phyloP scores from a whole-genome alignment of 2,113 vertebrate species.

The Trichomycterus rosablanca region DNA sequence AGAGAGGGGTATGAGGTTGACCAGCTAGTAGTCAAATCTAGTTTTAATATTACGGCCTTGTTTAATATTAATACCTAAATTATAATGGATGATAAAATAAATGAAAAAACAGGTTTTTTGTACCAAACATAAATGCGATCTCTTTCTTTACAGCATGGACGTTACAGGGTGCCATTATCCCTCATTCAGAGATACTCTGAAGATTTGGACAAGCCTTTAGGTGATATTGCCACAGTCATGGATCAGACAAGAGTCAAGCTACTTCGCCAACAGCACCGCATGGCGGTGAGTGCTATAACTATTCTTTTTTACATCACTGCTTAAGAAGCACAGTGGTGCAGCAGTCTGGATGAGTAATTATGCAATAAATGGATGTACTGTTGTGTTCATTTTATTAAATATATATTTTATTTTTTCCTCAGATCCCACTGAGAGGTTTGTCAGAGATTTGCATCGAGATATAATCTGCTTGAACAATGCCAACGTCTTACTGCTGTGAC shows the following conservation, averaged over 20 bases:
- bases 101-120: no score
- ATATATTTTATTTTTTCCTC: conserved; percentile 8
- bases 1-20: no score
- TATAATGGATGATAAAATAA: no score
- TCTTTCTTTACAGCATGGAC: conserved; percentile 64
- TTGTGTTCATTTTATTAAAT: not conserved
- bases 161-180: conserved; percentile 77
- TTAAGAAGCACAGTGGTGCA: no score
- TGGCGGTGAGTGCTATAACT: conserved; percentile 70
- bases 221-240: conserved; percentile 72
- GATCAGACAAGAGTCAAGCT: conserved; percentile 77
- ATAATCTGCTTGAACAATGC: conserved; percentile 63
- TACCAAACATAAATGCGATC: not conserved
- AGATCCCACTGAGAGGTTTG: conserved; percentile 80
- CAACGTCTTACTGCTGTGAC: conserved; percentile 61
- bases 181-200: conserved; percentile 79
- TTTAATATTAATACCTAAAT: no score
- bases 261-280: conserved; percentile 78
- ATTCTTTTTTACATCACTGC: not conserved
- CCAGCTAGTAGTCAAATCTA: no score
- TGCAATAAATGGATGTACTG: not conserved
- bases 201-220: conserved; percentile 69
- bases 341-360: no score
- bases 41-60: no score
- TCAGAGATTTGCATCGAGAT: conserved; percentile 78